Evolutionary conservation across 2,888 invertebrate species (phyloP).

Genomic region (Seira musarum): DNA sequence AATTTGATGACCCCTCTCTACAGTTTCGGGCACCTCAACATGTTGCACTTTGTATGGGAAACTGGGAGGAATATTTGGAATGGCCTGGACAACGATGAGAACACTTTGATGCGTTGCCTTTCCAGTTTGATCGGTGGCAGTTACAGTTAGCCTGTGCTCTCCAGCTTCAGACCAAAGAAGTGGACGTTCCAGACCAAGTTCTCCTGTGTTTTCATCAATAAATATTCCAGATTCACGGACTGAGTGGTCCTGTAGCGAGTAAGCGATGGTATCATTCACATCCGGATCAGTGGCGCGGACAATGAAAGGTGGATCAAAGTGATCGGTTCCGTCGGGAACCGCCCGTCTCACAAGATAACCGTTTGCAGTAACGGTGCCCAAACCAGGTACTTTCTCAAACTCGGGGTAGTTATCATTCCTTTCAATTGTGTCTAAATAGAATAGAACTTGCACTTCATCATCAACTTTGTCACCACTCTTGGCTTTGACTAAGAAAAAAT

Average conservation of each 20-base stretch:
- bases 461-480: constrained; percentile 66
- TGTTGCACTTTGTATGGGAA: constrained; percentile 62
- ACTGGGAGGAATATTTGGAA: constrained; percentile 66
- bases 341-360: constrained; percentile 74
- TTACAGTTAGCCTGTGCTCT: constrained; percentile 65
- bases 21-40: constrained; percentile 65
- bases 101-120: constrained; percentile 65
- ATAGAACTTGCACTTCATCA: constrained; percentile 65
- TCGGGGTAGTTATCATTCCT: constrained; percentile 65
- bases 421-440: constrained; percentile 65
- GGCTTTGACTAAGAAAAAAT: constrained; percentile 67
- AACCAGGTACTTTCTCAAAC: constrained; percentile 57
- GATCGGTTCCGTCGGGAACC: constrained; percentile 82
- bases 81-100: constrained; percentile 67
- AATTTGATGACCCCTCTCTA: constrained; percentile 55
- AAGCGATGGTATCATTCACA: constrained; percentile 64
- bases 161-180: constrained; percentile 73
- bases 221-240: constrained; percentile 72
- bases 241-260: constrained; percentile 54
- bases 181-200: constrained; percentile 78
- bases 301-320: constrained; percentile 85
- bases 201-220: constrained; percentile 81
- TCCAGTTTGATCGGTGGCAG: constrained; percentile 65
- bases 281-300: constrained; percentile 75
- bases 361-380: constrained; percentile 45